A percentile compares a stretch with the other conserved stretches of the same genome.
Conservation (phyloP, 2,888 invertebrate genomes). For the Trisateles emortualis region DNA sequence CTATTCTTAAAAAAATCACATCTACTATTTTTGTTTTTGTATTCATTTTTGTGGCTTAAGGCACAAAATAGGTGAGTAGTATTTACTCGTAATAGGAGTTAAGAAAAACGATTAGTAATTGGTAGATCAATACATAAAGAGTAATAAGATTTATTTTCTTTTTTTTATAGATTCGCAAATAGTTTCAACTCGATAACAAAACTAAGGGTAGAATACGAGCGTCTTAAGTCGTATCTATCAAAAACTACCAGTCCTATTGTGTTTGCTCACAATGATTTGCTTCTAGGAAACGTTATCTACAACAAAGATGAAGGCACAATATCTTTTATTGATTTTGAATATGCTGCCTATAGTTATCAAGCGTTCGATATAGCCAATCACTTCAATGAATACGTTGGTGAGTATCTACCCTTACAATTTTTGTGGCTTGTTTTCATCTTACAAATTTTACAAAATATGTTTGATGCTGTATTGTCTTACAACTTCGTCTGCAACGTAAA, state of each 20-base stretch:
- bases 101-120: too few species aligned
- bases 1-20: too few species aligned
- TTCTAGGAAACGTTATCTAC: slow-evolving; percentile 97
- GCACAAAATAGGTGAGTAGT: too few species aligned
- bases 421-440: too few species aligned
- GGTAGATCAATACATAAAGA: not conserved
- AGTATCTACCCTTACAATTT: slow-evolving; percentile 53
- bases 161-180: slow-evolving; percentile 89
- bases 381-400: slow-evolving; percentile 98
- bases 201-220: slow-evolving; percentile 90
- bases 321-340: slow-evolving; percentile 99
- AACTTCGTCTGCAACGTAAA: too few species aligned
- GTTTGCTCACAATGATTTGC: slow-evolving; percentile 98
- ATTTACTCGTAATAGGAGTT: too few species aligned
- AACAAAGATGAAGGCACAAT: slow-evolving; percentile 90
- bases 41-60: too few species aligned
- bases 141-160: slow-evolving; percentile 23
- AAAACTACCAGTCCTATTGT: slow-evolving; percentile 92
- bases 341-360: slow-evolving; percentile 97
- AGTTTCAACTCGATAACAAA: slow-evolving; percentile 89
- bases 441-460: too few species aligned
- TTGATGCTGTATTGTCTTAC: too few species aligned
- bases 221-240: slow-evolving; percentile 88
- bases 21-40: too few species aligned
- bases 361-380: slow-evolving; percentile 99